Evolutionary conservation across 2,888 invertebrate genomes (phyloP), one percentile per base, ranked within the genome.

Genomic region (Anarsia innoxiella): DNA sequence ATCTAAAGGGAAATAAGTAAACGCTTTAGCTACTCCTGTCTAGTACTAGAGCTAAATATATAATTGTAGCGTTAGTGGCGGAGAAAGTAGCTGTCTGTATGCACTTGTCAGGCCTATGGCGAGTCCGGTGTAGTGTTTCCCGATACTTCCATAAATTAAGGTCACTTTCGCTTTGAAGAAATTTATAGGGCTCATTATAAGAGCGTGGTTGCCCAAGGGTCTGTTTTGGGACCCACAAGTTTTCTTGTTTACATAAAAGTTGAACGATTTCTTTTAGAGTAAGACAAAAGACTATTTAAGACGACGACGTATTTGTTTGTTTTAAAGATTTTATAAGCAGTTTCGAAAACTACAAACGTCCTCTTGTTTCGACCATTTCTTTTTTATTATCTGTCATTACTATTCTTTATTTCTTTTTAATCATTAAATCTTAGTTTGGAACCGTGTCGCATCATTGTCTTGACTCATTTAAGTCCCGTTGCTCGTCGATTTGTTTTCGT

Each of bases 141-240:
- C 41, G 53, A 47, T 47, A 48, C 32, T 37, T 40, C 34, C 12
- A 42, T 26, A 42, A 46, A 64, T 59, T 60, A 63, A 59, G 65
- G 62, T 44, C 56, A 62, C 66, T 66, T 66, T 66, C 66, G 54
- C 58, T 55, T 37, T 12, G 36, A 45, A 42, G 42, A 41, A 38
- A 40, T 31, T 29, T 16, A 31, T 31, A 37, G 31, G 16, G 32
- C 10, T 19, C 10, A 44, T 47, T 52, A 52, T 55, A 65, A 67
- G 65, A 66, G 61, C 59, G 63, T 8, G n/a, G n/a, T n/a, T n/a
- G n/a, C n/a, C n/a, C n/a, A n/a, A n/a, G n/a, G n/a, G n/a, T n/a
- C n/a, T n/a, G n/a, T n/a, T n/a, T n/a, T n/a, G n/a, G n/a, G n/a
- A n/a, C n/a, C n/a, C n/a, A n/a, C n/a, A n/a, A n/a, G n/a, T n/a